A percentile compares a stretch with the other conserved stretches of the same genome.
Conservation (phyloP, 2,797 vertebrate genomes). For the Chaunax sp. region DNA sequence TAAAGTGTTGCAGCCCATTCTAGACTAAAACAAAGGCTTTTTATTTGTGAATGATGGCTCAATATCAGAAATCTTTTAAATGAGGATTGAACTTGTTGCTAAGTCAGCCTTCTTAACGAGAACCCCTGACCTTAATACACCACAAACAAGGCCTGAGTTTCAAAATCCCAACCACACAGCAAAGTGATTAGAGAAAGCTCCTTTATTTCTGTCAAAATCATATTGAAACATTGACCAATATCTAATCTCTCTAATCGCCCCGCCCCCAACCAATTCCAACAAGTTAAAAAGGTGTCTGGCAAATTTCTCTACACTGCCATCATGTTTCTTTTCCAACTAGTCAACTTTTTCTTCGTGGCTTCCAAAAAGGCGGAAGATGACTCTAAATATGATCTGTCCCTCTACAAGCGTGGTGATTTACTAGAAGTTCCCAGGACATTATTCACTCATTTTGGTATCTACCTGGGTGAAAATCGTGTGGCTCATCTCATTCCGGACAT, state of each 20-base stretch:
- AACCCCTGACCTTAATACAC: conserved; percentile 53
- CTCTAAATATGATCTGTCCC: conserved; percentile 79
- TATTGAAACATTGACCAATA: conserved; percentile 56
- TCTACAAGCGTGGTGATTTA: conserved; percentile 90
- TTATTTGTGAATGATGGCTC: conserved; percentile 37
- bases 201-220: conserved; percentile 64
- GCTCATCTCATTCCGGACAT: conserved; percentile 98
- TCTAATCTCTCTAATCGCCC: conserved; percentile 65
- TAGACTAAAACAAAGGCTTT: conserved; percentile 41
- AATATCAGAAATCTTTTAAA: conserved; percentile 47
- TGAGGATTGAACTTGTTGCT: conserved; percentile 42
- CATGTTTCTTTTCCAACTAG: conserved; percentile 81
- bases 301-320: conserved; percentile 21
- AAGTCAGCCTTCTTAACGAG: conserved; percentile 36
- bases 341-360: conserved; percentile 74
- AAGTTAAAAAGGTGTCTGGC: conserved; percentile 66
- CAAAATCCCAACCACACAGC: conserved; percentile 49
- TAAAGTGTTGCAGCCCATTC: not conserved
- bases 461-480: conserved; percentile 91
- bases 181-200: conserved; percentile 77
- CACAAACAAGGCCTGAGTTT: conserved; percentile 50
- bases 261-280: conserved; percentile 57
- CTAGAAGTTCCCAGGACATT: conserved; percentile 93
- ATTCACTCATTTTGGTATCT: conserved; percentile 98
- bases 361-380: conserved; percentile 58